These are phyloP conservation scores for Drosophila melanogaster DNA, from an alignment of 1,140 invertebrate genomes.

Conservation along the genomic window Release_6_plus_ISO1_MT NT_037436.4:20222001-20222500, in stretches of 20 bases:
- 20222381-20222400: conserved; percentile 53
- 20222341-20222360: conserved; percentile 56
- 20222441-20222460: conserved; percentile 35
- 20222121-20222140: conserved; percentile 51
- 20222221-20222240: conserved; percentile 70
- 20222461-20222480: conserved; percentile 54
- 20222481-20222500: conserved; percentile 54
- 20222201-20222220: conserved; percentile 69
- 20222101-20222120: conserved; percentile 63
- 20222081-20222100: conserved; percentile 44
- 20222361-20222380: conserved; percentile 59
- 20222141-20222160: conserved; percentile 19
- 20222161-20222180: conserved; percentile 48
- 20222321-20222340: conserved; percentile 41
- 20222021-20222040: conserved; percentile 65
- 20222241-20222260: conserved; percentile 32
- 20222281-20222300: conserved; percentile 58
- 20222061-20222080: conserved; percentile 44
- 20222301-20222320: conserved; percentile 52
- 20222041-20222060: conserved; percentile 66
- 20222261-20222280: conserved; percentile 53
- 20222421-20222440: conserved; percentile 48
- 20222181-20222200: conserved; percentile 10
- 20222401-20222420: conserved; percentile 59
- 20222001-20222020: conserved; percentile 51